A percentile compares a stretch with the other conserved stretches of the same genome.
Evolutionary conservation across 2,113 vertebrate species (phyloP).

Genomic region (Cochlearius cochlearius): DNA sequence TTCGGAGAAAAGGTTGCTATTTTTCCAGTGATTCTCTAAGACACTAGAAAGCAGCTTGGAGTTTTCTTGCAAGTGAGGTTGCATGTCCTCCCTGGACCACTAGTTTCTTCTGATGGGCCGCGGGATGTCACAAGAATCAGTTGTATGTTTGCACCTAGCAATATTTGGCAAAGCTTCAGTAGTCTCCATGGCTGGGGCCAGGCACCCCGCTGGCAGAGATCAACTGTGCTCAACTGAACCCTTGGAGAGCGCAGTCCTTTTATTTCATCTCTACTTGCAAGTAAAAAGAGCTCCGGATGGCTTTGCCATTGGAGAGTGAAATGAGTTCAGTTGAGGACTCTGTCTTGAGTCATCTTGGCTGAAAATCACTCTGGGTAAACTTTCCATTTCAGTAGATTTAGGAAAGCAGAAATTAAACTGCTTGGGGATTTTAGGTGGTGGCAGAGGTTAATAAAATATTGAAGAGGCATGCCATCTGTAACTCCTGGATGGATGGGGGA

Average conservation of each 20-base stretch:
- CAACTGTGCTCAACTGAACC: background rate
- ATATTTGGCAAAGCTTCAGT: background rate
- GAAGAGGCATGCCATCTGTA: background rate
- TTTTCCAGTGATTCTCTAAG: background rate
- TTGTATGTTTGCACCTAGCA: background rate
- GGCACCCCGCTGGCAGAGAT: background rate
- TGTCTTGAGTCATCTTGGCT: background rate
- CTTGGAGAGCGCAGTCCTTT: background rate
- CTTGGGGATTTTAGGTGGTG: background rate
- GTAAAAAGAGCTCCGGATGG: background rate
- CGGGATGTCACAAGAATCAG: background rate
- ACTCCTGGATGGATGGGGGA: background rate
- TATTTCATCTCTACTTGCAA: background rate
- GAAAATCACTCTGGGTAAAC: constrained; percentile 22
- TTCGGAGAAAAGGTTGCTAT: background rate
- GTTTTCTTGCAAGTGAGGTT: background rate
- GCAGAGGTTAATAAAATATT: constrained; percentile 43
- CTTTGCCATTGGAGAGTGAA: background rate
- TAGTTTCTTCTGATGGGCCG: background rate
- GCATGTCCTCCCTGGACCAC: background rate
- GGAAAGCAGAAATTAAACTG: background rate
- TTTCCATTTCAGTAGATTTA: constrained; percentile 9
- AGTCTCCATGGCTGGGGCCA: background rate
- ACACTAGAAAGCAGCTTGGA: background rate
- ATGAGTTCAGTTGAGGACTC: constrained; percentile 49